Evolutionary conservation across 2,797 vertebrate species (phyloP).

Genomic region (Malurus splendens): DNA sequence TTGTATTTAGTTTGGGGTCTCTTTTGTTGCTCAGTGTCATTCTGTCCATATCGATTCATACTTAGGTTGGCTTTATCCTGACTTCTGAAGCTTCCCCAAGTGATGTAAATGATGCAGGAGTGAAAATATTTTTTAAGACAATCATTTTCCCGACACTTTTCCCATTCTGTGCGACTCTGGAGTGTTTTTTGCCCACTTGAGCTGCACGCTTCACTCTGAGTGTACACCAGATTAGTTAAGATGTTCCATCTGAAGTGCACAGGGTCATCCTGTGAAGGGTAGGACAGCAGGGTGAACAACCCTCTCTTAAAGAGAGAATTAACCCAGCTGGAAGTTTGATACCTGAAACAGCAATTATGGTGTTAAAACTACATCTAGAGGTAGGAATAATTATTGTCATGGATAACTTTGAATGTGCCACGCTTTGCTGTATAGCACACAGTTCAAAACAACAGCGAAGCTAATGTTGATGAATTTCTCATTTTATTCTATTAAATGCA

Average conservation of each 20-base stretch:
- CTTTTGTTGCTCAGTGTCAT: not conserved
- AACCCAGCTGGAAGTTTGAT: not conserved
- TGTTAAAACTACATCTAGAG: slow-evolving; percentile 60
- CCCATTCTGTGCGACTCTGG: not conserved
- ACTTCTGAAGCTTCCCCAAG: not conserved
- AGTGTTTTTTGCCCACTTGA: not conserved
- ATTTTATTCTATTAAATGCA: slow-evolving; percentile 33
- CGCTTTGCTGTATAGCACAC: not conserved
- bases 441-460: not conserved
- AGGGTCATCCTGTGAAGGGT: not conserved
- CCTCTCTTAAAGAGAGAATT: not conserved
- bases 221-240: not conserved
- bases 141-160: not conserved
- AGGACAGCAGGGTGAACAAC: not conserved
- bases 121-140: not conserved
- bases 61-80: not conserved
- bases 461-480: not conserved
- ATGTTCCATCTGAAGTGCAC: not conserved
- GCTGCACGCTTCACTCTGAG: not conserved
- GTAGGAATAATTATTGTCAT: slow-evolving; percentile 30
- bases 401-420: not conserved
- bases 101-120: not conserved
- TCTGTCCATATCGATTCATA: not conserved
- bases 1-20: slow-evolving; percentile 7
- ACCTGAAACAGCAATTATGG: slow-evolving; percentile 19